These are phyloP conservation scores for Rhadina sibilatrix DNA, from an alignment of 2,113 vertebrate genomes.

Conservation along the genomic window DNA sequence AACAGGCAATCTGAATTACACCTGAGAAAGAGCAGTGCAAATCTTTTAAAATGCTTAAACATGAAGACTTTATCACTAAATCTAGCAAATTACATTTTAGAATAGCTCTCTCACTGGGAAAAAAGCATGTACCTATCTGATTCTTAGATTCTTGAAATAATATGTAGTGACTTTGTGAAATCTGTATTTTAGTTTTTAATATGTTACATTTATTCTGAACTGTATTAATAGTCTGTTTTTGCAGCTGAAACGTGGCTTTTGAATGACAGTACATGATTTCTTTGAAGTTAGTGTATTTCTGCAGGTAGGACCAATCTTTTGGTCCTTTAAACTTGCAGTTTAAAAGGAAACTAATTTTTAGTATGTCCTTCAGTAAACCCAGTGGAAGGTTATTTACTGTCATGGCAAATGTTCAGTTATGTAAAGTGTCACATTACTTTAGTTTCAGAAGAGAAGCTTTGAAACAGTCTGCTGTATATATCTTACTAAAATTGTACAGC, in stretches of 20 bases:
- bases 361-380: slow-evolving; percentile 25
- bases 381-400: slow-evolving; percentile 47
- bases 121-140: background rate
- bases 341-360: background rate
- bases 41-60: background rate
- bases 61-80: background rate
- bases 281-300: background rate
- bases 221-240: background rate
- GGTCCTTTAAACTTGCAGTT: background rate
- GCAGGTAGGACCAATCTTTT: background rate
- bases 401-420: slow-evolving; percentile 54
- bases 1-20: background rate
- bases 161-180: background rate
- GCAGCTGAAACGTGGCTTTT: background rate
- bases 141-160: background rate
- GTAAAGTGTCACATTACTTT: slow-evolving; percentile 64
- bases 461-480: slow-evolving; percentile 9
- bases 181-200: background rate
- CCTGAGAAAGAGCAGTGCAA: background rate
- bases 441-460: slow-evolving; percentile 46
- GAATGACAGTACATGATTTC: background rate
- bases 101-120: background rate
- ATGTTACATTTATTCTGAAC: background rate
- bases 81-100: background rate
- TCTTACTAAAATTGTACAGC: slow-evolving; percentile 1